Percentiles rank a stretch among this genome's conserved stretches.
Conservation (phyloP, 2,113 vertebrate genomes). For the Festucalex cinctus region DNA sequence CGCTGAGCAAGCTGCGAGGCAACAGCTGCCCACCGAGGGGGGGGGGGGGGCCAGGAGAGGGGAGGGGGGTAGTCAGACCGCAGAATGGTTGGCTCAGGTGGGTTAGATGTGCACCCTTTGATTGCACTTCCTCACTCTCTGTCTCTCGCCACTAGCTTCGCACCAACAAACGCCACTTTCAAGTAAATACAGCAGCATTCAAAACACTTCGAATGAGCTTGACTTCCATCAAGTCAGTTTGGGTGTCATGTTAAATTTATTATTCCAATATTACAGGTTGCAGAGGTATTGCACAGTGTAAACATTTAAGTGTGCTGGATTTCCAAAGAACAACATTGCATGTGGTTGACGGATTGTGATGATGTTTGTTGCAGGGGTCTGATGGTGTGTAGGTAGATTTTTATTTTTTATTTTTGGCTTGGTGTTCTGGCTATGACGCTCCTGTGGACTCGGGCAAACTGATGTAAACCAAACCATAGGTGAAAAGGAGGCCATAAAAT, state of each 20-base stretch:
- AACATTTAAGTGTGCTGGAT: too few relatives aligned
- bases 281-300: too few relatives aligned
- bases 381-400: too few relatives aligned
- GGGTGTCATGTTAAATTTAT: neutral
- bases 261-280: too few relatives aligned
- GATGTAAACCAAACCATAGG: neutral
- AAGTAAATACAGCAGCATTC: neutral
- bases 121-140: conserved; percentile 36
- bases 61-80: conserved; percentile 7
- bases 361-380: too few relatives aligned
- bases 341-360: too few relatives aligned
- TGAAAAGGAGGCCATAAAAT: neutral
- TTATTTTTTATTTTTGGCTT: too few relatives aligned
- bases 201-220: neutral
- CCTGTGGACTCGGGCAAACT: too few relatives aligned
- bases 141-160: conserved; percentile 34
- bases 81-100: conserved; percentile 65
- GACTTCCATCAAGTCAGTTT: neutral
- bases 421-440: too few relatives aligned
- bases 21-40: conserved; percentile 67
- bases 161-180: conserved; percentile 2
- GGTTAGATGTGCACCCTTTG: conserved; percentile 32
- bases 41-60: neutral
- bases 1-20: conserved; percentile 35
- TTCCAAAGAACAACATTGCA: too few relatives aligned